Evolutionary conservation across 2,888 invertebrate genomes (phyloP).

Genomic region (Carpatolechia fugitivella): DNA sequence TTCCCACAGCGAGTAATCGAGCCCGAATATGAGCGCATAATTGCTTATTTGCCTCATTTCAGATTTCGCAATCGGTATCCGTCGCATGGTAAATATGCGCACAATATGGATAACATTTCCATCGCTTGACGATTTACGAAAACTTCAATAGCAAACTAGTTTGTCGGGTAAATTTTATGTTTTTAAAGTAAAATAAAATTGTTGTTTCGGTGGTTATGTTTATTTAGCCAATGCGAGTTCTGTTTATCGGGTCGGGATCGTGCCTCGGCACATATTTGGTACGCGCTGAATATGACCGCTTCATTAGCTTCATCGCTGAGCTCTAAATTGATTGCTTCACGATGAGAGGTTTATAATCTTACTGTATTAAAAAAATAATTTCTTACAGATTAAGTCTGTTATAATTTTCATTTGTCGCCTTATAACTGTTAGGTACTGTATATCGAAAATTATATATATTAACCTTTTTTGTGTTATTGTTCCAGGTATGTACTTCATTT

Average conservation of each 20-base stretch:
- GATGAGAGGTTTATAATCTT: not conserved
- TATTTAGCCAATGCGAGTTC: not conserved
- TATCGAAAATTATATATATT: not conserved
- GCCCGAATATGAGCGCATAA: slow-evolving; percentile 65
- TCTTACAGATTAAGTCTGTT: too few species aligned
- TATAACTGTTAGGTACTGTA: too few species aligned
- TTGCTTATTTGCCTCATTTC: slow-evolving; percentile 76
- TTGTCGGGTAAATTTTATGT: too few species aligned
- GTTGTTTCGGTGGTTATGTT: too few species aligned
- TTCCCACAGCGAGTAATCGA: slow-evolving; percentile 61
- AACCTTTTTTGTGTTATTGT: not conserved
- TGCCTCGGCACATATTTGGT: not conserved
- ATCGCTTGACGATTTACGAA: not conserved
- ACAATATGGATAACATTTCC: slow-evolving; percentile 21
- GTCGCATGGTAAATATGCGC: slow-evolving; percentile 36
- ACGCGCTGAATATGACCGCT: slow-evolving; percentile 23
- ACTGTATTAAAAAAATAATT: too few species aligned
- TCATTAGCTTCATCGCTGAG: slow-evolving; percentile 23
- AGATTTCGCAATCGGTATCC: slow-evolving; percentile 54
- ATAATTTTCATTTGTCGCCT: too few species aligned
- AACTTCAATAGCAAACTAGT: too few species aligned
- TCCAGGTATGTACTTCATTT: slow-evolving; percentile 16
- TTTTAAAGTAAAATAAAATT: too few species aligned
- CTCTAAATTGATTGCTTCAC: not conserved
- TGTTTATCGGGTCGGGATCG: not conserved